Evolutionary conservation across 2,888 invertebrate genomes (phyloP).

Genomic region (Trichacis sp.): DNA sequence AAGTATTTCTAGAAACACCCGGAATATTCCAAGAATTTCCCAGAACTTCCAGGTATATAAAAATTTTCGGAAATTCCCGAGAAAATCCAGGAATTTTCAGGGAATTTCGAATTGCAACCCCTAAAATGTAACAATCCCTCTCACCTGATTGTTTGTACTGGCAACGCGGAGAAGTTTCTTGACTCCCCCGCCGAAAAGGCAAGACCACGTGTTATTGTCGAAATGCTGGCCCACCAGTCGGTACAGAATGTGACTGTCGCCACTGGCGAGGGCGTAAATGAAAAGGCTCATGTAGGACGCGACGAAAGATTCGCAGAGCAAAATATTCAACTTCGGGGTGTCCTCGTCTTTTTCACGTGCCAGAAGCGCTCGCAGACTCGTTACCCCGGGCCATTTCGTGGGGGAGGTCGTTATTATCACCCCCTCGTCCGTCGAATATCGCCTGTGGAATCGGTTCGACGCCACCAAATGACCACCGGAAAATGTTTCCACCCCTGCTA

Average conservation of each 20-base stretch:
- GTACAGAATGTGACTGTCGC: constrained; percentile 93
- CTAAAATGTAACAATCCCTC: no score
- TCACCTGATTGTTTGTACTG: constrained; percentile 66
- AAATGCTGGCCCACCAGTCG: constrained; percentile 88
- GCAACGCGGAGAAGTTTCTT: constrained; percentile 86
- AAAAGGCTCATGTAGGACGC: constrained; percentile 93
- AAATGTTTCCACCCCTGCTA: constrained; percentile 63
- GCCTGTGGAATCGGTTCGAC: constrained; percentile 74
- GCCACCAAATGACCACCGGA: constrained; percentile 76
- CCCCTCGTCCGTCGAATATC: constrained; percentile 84
- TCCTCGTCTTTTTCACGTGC: constrained; percentile 95
- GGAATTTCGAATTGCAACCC: no score
- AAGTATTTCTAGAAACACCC: no score
- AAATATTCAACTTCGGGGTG: constrained; percentile 89
- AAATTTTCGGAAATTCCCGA: no score
- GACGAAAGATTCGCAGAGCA: constrained; percentile 93
- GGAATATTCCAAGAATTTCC: no score
- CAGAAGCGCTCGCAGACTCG: constrained; percentile 89
- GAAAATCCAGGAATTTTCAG: no score
- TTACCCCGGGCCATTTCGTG: constrained; percentile 95
- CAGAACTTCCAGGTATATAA: no score
- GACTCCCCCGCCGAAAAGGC: constrained; percentile 91
- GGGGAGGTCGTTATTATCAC: constrained; percentile 84
- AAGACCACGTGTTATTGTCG: constrained; percentile 82
- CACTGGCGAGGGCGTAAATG: constrained; percentile 91